Evolutionary conservation across 2,113 vertebrate species (phyloP).

Genomic region (Equus przewalskii): DNA sequence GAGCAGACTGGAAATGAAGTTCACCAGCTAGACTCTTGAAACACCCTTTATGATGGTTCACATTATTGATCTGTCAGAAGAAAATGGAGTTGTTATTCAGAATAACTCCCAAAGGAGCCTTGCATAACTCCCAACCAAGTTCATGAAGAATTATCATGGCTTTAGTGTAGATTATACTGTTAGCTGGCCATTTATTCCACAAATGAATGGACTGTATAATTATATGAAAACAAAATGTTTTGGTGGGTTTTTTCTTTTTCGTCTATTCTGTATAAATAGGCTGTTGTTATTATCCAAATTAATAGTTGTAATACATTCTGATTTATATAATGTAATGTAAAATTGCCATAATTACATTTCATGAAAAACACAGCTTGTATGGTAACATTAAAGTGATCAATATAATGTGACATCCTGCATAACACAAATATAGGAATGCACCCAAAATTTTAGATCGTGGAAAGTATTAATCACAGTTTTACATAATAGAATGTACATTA

Average conservation of each 20-base stretch:
- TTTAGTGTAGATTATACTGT: conserved; percentile 33
- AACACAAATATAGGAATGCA: background rate
- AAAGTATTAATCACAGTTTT: conserved; percentile 63
- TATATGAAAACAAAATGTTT: conserved; percentile 51
- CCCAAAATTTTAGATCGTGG: conserved; percentile 28
- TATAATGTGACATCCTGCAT: conserved; percentile 33
- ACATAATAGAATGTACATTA: conserved; percentile 28
- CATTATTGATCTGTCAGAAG: background rate
- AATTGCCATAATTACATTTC: conserved; percentile 62
- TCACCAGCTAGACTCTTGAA: background rate
- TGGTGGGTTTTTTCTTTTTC: conserved; percentile 36
- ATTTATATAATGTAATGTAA: conserved; percentile 64
- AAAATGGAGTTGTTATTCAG: background rate
- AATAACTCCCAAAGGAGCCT: conserved; percentile 32
- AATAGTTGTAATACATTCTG: conserved; percentile 68
- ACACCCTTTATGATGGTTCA: background rate
- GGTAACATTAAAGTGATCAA: conserved; percentile 59
- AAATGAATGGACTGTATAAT: conserved; percentile 57
- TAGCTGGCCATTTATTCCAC: conserved; percentile 54
- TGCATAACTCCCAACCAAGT: background rate
- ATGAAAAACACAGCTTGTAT: conserved; percentile 69
- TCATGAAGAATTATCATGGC: conserved; percentile 51
- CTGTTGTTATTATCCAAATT: conserved; percentile 55
- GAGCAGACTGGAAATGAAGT: conserved; percentile 27
- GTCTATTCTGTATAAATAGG: conserved; percentile 58